Evolutionary conservation across 2,113 vertebrate species (phyloP), one percentile per base, ranked within the genome.

Genomic region (Ptilorrhoa leucosticta): DNA sequence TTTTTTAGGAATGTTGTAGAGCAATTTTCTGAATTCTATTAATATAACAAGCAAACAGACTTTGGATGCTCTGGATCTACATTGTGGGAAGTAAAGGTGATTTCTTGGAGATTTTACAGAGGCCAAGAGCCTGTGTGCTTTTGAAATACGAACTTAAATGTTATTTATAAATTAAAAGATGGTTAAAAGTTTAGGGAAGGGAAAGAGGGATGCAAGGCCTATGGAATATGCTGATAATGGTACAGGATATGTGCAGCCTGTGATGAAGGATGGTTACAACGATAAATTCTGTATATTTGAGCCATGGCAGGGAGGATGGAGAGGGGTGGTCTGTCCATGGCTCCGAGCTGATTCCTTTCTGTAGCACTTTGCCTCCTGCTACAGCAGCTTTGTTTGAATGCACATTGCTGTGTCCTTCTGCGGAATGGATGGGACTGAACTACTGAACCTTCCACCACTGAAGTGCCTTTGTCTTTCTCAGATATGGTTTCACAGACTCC

Each of bases 21-120:
- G 89, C 88, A 79, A 39, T 97, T 96, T 96, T 96, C 93, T 91
- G 94, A 90, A 81, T 91, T 95, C 69, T 96, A 60, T 94, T 96
- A 96, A 97, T 96, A 83, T 77, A 88, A 73, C 82, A 73, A 83
- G 65, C 47, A 95, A 66, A 90, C 75, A 48, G 50, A 40, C 57
- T 85, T 90, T 71, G 63, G 85, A 48, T 93, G 27, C 42, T 80
- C 50, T 66, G 71, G 15, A 44, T 58, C 44, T 81, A 17, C 31
- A 5, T 21, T 92, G 65, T 80, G 80, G 68, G 88, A 90, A 88
- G 91, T 83, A 89, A 94, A 96, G 66, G 77, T 94, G 73, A 87
- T 78, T 63, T 90, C 71, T 86, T 61, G 57, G 30, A 54, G 71
- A 80, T 58, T 94, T 94, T 95, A 89, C 35, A 63, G 79, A 93